Evolutionary conservation across 1,140 invertebrate species (phyloP), one percentile per base, ranked within the genome.

Genomic region (Pachypeltis micranthus): DNA sequence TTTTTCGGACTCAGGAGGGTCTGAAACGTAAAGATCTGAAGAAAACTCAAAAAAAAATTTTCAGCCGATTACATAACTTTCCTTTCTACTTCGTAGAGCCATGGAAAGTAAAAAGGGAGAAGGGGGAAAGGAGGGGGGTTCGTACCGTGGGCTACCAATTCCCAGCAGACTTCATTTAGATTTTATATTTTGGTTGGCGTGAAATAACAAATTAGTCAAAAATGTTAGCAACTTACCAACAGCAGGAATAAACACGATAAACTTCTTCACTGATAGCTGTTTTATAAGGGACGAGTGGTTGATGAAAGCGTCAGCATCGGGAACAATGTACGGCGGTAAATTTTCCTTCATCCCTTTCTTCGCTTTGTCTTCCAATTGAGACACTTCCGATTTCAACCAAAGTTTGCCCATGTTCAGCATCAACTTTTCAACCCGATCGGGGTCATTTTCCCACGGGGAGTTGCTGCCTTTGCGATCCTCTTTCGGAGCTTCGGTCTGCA

Each of bases 171-270:
- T n/a, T n/a, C n/a, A n/a, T n/a, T n/a, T n/a, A n/a, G n/a, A n/a
- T n/a, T n/a, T n/a, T n/a, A n/a, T n/a, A n/a, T n/a, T n/a, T n/a
- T n/a, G n/a, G n/a, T n/a, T n/a, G n/a, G n/a, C n/a, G n/a, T n/a
- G n/a, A n/a, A n/a, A n/a, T n/a, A n/a, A n/a, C n/a, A n/a, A n/a
- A n/a, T n/a, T n/a, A n/a, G n/a, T n/a, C n/a, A n/a, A n/a, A n/a
- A n/a, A n/a, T n/a, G n/a, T n/a, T n/a, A 34, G 19, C 28, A 63
- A 76, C 79, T 79, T 70, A 91, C 89, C 88, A 70, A 85, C 80
- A 69, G 83, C 79, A 2, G 90, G 90, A 65, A 93, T 84, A 23
- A 93, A 77, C 27, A 92, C 77, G 62, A 93, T 85, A 70, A 90
- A 89, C 69, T 86, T 85, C 62, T 84, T 85, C 0, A 84, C 80